Evolutionary conservation across 2,888 invertebrate genomes (phyloP).

Genomic region (Melanostoma mellinum): DNA sequence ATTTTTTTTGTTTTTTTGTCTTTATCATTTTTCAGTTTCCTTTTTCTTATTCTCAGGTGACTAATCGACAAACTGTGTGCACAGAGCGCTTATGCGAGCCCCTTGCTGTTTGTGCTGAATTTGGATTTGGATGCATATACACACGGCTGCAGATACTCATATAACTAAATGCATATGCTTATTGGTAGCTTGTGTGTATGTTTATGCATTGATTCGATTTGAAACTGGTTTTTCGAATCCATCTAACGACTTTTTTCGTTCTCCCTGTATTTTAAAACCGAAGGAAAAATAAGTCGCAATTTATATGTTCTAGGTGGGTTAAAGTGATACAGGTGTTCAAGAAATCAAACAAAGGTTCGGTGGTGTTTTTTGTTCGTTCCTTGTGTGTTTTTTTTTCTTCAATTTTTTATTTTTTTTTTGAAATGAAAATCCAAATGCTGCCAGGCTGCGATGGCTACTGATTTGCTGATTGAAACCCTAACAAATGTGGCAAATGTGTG

Average conservation of each 20-base stretch:
- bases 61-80: conserved; percentile 60
- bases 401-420: conserved; percentile 30
- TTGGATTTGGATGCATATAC: conserved; percentile 43
- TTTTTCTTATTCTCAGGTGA: conserved; percentile 55
- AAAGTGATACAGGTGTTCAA: conserved; percentile 72
- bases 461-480: conserved; percentile 61
- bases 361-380: conserved; percentile 58
- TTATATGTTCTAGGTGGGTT: conserved; percentile 72
- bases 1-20: conserved; percentile 18
- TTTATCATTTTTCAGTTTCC: conserved; percentile 13
- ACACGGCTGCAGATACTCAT: conserved; percentile 54
- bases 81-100: conserved; percentile 16
- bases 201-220: conserved; percentile 70
- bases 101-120: conserved; percentile 19
- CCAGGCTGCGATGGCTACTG: conserved; percentile 41
- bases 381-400: conserved; percentile 30
- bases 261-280: conserved; percentile 54
- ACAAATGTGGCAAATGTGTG: too few relatives aligned
- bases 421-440: conserved; percentile 58
- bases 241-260: conserved; percentile 66
- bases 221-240: conserved; percentile 71
- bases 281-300: conserved; percentile 72
- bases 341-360: conserved; percentile 72
- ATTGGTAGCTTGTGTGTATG: conserved; percentile 49
- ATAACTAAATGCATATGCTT: conserved; percentile 47